Percentiles rank a stretch among this genome's conserved stretches.
These are phyloP conservation scores for Hippopotamyrus pictus DNA, from an alignment of 2,797 vertebrate species.

Conservation along the genomic window DNA sequence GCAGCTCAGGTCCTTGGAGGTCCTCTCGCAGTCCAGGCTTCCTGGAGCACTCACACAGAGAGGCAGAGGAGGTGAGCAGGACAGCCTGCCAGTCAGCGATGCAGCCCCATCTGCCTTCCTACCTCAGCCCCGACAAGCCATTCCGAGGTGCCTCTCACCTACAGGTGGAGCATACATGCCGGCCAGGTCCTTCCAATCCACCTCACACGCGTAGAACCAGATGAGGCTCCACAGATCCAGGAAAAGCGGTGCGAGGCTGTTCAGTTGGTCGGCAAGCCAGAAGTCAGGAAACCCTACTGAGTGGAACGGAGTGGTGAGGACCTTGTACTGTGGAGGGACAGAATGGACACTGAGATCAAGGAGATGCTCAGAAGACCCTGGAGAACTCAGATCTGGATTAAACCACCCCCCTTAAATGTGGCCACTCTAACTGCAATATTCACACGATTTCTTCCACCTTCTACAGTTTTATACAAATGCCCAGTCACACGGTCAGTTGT, in stretches of 20 bases:
- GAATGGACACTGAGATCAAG: neutral
- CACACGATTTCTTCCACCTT: neutral
- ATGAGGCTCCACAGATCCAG: slow-evolving; percentile 78
- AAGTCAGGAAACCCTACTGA: slow-evolving; percentile 78
- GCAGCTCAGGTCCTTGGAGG: slow-evolving; percentile 67
- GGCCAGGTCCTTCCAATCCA: slow-evolving; percentile 34
- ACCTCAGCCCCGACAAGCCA: neutral
- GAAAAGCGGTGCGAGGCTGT: slow-evolving; percentile 73
- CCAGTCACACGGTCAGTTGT: neutral
- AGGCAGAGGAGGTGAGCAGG: neutral
- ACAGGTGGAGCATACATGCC: slow-evolving; percentile 15
- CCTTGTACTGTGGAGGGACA: slow-evolving; percentile 1
- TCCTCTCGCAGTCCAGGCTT: slow-evolving; percentile 30
- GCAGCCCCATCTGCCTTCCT: neutral
- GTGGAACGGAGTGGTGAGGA: slow-evolving; percentile 77
- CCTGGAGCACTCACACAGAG: slow-evolving; percentile 26
- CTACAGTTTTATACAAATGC: neutral
- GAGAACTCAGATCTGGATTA: neutral
- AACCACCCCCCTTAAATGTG: neutral
- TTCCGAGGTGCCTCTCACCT: neutral
- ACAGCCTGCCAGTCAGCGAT: neutral
- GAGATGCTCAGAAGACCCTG: neutral
- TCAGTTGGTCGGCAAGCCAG: slow-evolving; percentile 83
- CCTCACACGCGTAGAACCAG: slow-evolving; percentile 65
- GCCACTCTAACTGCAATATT: neutral